A percentile compares a stretch with the other conserved stretches of the same genome.
Conservation (phyloP, 2,797 vertebrate genomes). For the Eleutherodactylus coqui region DNA sequence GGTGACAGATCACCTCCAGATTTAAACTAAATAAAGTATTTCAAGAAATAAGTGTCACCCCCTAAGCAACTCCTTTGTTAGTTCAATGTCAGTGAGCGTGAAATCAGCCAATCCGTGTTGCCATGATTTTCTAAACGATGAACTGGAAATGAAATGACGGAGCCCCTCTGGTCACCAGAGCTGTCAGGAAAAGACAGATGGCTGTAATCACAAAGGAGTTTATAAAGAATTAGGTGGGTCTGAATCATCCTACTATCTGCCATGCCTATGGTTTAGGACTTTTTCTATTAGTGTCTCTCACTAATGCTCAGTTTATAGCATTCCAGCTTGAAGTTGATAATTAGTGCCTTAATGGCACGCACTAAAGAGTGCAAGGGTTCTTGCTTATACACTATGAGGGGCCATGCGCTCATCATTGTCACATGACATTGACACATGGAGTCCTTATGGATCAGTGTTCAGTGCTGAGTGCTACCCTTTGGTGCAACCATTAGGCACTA, state of each 20-base stretch:
- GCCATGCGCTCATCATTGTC: neutral
- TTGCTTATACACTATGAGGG: neutral
- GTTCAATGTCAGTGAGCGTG: constrained; percentile 66
- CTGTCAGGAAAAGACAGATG: constrained; percentile 77
- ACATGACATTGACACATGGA: neutral
- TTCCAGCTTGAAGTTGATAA: neutral
- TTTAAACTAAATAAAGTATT: constrained; percentile 43
- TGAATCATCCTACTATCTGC: constrained; percentile 23
- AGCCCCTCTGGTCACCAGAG: constrained; percentile 71
- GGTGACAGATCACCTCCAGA: constrained; percentile 42
- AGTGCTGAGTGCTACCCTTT: neutral
- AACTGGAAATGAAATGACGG: constrained; percentile 77
- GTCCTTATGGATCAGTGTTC: neutral
- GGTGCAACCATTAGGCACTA: neutral
- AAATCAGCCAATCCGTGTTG: constrained; percentile 70
- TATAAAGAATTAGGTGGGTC: constrained; percentile 46
- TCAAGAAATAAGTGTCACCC: constrained; percentile 30
- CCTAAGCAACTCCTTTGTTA: constrained; percentile 49
- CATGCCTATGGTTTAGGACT: constrained; percentile 16
- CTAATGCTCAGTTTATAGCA: constrained; percentile 9
- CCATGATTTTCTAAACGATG: constrained; percentile 66
- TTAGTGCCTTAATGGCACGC: neutral
- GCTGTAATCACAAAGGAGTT: constrained; percentile 69
- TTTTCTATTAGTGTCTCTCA: neutral
- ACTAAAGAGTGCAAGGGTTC: neutral